Base-by-base conservation (phyloP, 2,888 invertebrate species). In the Cepaea hortensis region DNA sequence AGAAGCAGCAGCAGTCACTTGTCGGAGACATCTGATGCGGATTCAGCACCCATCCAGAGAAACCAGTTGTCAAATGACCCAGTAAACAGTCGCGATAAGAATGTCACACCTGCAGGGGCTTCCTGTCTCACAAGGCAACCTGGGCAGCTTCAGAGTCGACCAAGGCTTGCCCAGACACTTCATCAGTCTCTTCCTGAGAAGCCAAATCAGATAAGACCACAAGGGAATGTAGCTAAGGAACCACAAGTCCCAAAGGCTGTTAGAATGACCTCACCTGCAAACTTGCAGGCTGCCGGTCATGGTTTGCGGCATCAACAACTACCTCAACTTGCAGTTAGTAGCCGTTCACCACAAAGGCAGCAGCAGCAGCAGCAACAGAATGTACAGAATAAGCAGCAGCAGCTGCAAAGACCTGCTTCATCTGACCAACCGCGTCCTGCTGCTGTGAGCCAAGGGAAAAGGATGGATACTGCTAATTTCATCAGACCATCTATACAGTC, bases 231-330 rank as follows among this genome's bases (percentile, higher is more conserved):
- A 46, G 20, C 18, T 6, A 46, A 18, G 9, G 80, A 6, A 3
- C 80, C 65, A 13, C 15, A 46, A 46, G 13, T 23, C 50, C 85
- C 50, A 35, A 79, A 85, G 23, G 0, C 48, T 20, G 23, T 55
- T 50, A 79, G 85, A 70, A 55, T 48, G 35, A 13, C 68, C 48
- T 84, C 65, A 62, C 55, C 77, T 70, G 3, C 70, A 79, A 61
- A 48, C 70, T 65, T 50, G 76, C 73, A 55, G 55, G 3, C 61
- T n/a, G 82, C 55, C 55, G 23, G 70, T 5, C 55, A 83, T 9
- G 35, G 11, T 6, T n/a, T 61, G 2, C 61, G 23, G 77, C 77
- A 77, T 77, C 61, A 61, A 6, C 50, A 50, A 55, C 20, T n/a
- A 61, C 55, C 55, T 55, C 55, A 55, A 3, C 77, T 20, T 6